A percentile compares a stretch with the other conserved stretches of the same genome.
Conservation (phyloP, 1,140 invertebrate genomes). For the Platyscapa corneri region DNA sequence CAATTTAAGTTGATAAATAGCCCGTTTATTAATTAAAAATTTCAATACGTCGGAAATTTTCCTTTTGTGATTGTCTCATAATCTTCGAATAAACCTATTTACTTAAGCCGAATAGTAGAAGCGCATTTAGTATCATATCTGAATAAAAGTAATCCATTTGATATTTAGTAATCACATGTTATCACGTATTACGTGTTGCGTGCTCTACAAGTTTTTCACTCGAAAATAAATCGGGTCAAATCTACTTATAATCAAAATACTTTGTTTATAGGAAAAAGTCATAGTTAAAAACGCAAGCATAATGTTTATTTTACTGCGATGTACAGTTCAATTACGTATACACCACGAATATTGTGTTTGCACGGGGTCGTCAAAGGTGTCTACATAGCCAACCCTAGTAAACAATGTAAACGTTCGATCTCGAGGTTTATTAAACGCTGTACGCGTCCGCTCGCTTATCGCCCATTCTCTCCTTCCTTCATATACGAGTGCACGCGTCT, state of each 20-base stretch:
- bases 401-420: slow-evolving; percentile 8
- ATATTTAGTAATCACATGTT: neutral
- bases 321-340: neutral
- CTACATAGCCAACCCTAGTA: slow-evolving; percentile 17
- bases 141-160: neutral
- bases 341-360: neutral
- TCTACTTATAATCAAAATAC: neutral
- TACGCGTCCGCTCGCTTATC: slow-evolving; percentile 21
- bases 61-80: no score
- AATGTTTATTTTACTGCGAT: slow-evolving; percentile 6
- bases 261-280: neutral
- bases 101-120: no score
- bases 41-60: no score
- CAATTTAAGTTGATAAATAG: no score
- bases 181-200: neutral
- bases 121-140: neutral
- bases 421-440: slow-evolving; percentile 27
- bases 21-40: no score
- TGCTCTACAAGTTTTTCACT: neutral
- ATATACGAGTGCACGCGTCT: neutral
- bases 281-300: neutral
- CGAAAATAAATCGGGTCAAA: slow-evolving; percentile 40
- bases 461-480: neutral
- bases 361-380: neutral
- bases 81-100: no score